Base-by-base conservation (phyloP, 2,113 vertebrate species). In the Sceloporus undulatus region DNA sequence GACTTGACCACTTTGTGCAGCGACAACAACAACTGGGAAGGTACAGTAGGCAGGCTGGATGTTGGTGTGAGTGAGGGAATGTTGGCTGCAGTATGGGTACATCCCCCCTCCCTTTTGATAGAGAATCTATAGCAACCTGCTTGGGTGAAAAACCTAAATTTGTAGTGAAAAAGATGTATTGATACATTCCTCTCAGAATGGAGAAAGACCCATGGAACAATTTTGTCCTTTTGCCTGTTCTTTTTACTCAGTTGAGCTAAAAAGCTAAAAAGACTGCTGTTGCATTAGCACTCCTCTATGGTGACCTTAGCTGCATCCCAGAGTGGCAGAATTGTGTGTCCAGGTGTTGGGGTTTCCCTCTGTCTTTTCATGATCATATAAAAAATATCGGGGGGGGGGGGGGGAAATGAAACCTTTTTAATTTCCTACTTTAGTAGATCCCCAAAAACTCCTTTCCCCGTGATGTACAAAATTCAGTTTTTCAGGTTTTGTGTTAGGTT, bases 1-100 rank as follows among this genome's bases (percentile, higher is more conserved):
- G 98, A 99, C 95, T 96, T 99, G 96, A 97, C 98, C 25, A 91
- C 97, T 0, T 94, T 99, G 90, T 97, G 97, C 1, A 97, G 98
- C 92, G 97, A 98, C 94, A 97, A 91, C n/a, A 88, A n/a, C 34
- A 88, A 34, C 74, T 99, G 98, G 98, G 98, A 97, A 98, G 99
- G 99, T 99, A 97, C 85, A 89, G 79, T 48, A 87, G 13, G 9
- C 19, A 7, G 77, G 82, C 40, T 82, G 11, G 76, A 54, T 77
- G 84, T 1, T 86, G 1, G 5, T 88, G 73, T 25, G 42, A 86
- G 56, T 52, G 18, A 23, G 76, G 80, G 80, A 90, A 91, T 3
- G 21, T 82, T 56, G 19, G 16, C 13, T 10, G 14, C 3, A 5
- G 6, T 18, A 3, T 65, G 40, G 14, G 1, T 75, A 34, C 38